These are phyloP conservation scores for Asbolus verrucosus DNA, from an alignment of 1,140 invertebrate genomes.

Conservation along the genomic window DNA sequence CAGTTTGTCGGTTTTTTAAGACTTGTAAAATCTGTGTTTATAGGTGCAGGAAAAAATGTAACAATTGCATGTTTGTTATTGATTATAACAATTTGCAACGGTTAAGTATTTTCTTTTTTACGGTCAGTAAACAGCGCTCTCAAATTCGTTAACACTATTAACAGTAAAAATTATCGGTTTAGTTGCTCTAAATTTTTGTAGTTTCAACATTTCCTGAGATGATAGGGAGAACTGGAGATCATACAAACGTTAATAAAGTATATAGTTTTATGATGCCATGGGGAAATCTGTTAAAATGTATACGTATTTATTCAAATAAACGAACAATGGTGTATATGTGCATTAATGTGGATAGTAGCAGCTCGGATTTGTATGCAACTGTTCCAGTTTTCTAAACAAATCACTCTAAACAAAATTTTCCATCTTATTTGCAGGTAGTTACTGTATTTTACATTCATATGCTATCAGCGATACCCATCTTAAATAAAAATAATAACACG, in stretches of 20 bases:
- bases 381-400: too few relatives aligned
- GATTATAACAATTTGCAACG: constrained; percentile 10
- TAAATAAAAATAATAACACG: too few relatives aligned
- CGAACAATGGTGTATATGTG: constrained; percentile 18
- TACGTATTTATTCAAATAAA: constrained; percentile 37
- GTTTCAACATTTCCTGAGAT: not conserved
- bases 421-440: too few relatives aligned
- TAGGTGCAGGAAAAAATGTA: constrained; percentile 2
- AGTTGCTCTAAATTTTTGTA: not conserved
- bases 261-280: constrained; percentile 17
- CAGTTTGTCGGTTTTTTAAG: not conserved
- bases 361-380: constrained; percentile 30
- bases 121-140: constrained; percentile 26
- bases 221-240: constrained; percentile 16
- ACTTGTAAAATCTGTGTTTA: not conserved
- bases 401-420: too few relatives aligned
- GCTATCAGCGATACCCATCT: too few relatives aligned
- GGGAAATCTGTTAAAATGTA: constrained; percentile 38
- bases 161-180: constrained; percentile 5
- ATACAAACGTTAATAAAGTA: constrained; percentile 29
- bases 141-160: not conserved
- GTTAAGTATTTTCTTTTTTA: constrained; percentile 23
- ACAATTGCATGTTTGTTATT: constrained; percentile 6
- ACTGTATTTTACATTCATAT: too few relatives aligned
- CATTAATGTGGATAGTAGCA: not conserved